Evolutionary conservation across 1,140 invertebrate genomes (phyloP).

Genomic region (Diorhabda elongata): DNA sequence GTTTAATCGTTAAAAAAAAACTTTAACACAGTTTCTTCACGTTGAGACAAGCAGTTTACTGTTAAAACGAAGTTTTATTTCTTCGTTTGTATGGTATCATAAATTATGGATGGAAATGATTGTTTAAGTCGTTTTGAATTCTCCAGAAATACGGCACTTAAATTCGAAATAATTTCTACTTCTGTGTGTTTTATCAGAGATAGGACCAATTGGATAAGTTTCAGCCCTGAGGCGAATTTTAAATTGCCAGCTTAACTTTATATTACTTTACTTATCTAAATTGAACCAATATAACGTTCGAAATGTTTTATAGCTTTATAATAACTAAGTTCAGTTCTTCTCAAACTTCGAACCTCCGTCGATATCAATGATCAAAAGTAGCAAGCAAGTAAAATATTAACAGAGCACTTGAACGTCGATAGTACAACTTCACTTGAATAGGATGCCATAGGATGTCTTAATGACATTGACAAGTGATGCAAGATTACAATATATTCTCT

Average conservation of each 20-base stretch:
- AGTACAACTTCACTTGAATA: too few species aligned
- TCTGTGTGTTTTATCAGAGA: conserved; percentile 44
- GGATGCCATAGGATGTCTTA: too few species aligned
- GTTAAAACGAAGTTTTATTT: conserved; percentile 11
- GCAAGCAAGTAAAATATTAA: neutral
- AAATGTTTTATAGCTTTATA: conserved; percentile 43
- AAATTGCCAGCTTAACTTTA: conserved; percentile 45
- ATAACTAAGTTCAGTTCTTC: conserved; percentile 32
- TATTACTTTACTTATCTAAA: conserved; percentile 47
- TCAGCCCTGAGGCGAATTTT: conserved; percentile 42
- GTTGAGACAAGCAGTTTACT: neutral
- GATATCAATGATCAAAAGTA: neutral
- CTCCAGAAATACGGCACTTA: conserved; percentile 36
- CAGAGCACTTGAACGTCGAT: neutral
- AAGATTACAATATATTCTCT: too few species aligned
- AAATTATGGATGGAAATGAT: conserved; percentile 21
- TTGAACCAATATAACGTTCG: conserved; percentile 43
- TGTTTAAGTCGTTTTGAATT: conserved; percentile 30
- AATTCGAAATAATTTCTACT: conserved; percentile 40
- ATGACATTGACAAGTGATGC: too few species aligned
- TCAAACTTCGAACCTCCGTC: conserved; percentile 8
- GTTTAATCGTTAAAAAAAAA: too few species aligned
- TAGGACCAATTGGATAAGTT: conserved; percentile 45
- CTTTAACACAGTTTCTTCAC: too few species aligned
- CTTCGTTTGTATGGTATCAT: conserved; percentile 12